Evolutionary conservation across 2,113 vertebrate species (phyloP).

Genomic region (Channa maculata): DNA sequence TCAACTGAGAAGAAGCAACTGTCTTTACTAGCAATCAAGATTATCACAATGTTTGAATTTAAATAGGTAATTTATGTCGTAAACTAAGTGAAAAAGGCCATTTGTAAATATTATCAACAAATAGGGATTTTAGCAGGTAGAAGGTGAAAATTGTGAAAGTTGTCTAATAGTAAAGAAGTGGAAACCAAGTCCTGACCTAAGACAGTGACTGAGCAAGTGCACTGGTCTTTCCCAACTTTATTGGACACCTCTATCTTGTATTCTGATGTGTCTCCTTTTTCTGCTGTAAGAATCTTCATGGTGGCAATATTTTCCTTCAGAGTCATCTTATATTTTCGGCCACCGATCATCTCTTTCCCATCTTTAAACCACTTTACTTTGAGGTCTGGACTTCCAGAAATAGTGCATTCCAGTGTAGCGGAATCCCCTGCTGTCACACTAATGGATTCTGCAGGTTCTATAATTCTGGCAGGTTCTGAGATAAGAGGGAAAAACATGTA

Average conservation of each 20-base stretch:
- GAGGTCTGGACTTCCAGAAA: conserved; percentile 94
- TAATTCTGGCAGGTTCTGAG: conserved; percentile 95
- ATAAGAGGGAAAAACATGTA: conserved; percentile 74
- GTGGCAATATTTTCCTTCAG: conserved; percentile 92
- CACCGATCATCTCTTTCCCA: conserved; percentile 89
- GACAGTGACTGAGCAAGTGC: conserved; percentile 91
- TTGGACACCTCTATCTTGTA: conserved; percentile 95
- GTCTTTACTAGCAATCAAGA: too few relatives aligned
- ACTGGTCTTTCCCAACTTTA: conserved; percentile 93
- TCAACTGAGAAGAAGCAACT: not conserved
- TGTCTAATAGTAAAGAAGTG: conserved; percentile 3
- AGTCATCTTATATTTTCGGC: conserved; percentile 94
- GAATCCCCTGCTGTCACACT: conserved; percentile 95
- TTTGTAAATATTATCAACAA: too few relatives aligned
- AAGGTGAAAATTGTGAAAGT: too few relatives aligned
- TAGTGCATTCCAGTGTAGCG: conserved; percentile 91
- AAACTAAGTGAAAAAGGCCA: too few relatives aligned
- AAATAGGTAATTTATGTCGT: too few relatives aligned
- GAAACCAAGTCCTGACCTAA: conserved; percentile 87
- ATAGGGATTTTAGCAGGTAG: too few relatives aligned
- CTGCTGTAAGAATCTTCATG: conserved; percentile 92
- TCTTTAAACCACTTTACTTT: conserved; percentile 98
- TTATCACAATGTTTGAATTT: too few relatives aligned
- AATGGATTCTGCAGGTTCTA: conserved; percentile 92
- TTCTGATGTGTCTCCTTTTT: conserved; percentile 91